Evolutionary conservation across 2,888 invertebrate genomes (phyloP).

Genomic region (Eupithecia exiguata): DNA sequence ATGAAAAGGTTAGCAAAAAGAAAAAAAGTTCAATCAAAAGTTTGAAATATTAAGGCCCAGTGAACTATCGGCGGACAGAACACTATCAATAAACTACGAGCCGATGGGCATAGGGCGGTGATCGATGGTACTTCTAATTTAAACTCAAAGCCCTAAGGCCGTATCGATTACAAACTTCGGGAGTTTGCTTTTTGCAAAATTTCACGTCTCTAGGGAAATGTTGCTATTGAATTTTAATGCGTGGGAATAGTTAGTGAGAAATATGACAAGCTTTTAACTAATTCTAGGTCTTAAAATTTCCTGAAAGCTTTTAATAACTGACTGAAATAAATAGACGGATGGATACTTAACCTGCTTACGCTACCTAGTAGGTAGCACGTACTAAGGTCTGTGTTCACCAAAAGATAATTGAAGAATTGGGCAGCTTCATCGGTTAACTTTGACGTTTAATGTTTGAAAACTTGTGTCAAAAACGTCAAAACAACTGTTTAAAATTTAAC

Average conservation of each 20-base stretch:
- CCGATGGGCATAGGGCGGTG: slow-evolving; percentile 82
- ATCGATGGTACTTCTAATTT: slow-evolving; percentile 83
- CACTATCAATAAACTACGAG: slow-evolving; percentile 80
- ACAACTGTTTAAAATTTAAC: too few species aligned
- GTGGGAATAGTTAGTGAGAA: slow-evolving; percentile 22
- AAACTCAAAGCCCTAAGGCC: slow-evolving; percentile 82
- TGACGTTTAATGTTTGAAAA: too few species aligned
- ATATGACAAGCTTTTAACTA: neutral
- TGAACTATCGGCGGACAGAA: slow-evolving; percentile 76
- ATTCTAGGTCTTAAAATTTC: neutral
- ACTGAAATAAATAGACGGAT: too few species aligned
- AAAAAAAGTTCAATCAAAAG: neutral
- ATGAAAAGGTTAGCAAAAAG: neutral
- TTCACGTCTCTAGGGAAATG: slow-evolving; percentile 63
- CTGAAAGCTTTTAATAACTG: too few species aligned
- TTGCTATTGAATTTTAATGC: slow-evolving; percentile 35
- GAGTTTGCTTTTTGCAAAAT: slow-evolving; percentile 74
- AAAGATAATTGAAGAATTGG: too few species aligned
- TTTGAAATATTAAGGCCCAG: slow-evolving; percentile 19
- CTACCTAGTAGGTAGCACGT: too few species aligned
- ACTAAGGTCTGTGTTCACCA: too few species aligned
- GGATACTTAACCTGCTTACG: too few species aligned
- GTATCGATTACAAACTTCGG: slow-evolving; percentile 81
- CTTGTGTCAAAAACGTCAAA: too few species aligned
- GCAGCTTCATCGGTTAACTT: too few species aligned